phyloP scores from a whole-genome alignment of 2,888 invertebrate species.

The Calameuta pallipes region DNA sequence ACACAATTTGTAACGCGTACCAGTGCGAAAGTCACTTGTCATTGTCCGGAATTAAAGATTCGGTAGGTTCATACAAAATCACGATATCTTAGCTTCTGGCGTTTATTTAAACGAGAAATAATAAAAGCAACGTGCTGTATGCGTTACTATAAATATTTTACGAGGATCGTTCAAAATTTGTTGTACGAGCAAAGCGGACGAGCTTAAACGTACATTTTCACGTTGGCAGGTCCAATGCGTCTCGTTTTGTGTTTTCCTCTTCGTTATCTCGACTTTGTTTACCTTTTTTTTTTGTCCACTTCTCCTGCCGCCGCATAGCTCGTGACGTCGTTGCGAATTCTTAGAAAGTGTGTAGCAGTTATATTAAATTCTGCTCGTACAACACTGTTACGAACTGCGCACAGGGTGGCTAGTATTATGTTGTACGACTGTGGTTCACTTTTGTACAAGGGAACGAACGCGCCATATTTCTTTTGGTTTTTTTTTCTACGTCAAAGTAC shows the following conservation, averaged over 20 bases:
- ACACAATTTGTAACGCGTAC: conserved; percentile 24
- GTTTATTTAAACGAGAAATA: conserved; percentile 30
- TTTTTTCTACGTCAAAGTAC: background rate
- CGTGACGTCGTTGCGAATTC: background rate
- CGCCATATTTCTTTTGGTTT: background rate
- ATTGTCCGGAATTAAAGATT: background rate
- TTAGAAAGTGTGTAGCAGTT: background rate
- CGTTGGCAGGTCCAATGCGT: background rate
- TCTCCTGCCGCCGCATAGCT: background rate
- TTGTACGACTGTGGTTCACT: conserved; percentile 17
- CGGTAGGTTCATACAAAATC: background rate
- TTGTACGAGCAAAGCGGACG: background rate
- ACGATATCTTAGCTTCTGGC: conserved; percentile 44
- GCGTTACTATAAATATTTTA: background rate
- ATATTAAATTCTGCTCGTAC: conserved; percentile 33
- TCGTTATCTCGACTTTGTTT: background rate
- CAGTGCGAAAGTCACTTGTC: background rate
- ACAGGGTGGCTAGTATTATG: conserved; percentile 22
- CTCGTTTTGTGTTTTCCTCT: background rate
- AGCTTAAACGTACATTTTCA: background rate
- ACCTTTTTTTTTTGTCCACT: background rate
- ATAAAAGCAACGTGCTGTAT: conserved; percentile 10
- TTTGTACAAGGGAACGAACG: background rate
- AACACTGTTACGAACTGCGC: conserved; percentile 21
- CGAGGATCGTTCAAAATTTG: background rate